These are phyloP conservation scores for Cerceris ruficornis DNA, from an alignment of 2,888 invertebrate genomes.

Conservation along the genomic window DNA sequence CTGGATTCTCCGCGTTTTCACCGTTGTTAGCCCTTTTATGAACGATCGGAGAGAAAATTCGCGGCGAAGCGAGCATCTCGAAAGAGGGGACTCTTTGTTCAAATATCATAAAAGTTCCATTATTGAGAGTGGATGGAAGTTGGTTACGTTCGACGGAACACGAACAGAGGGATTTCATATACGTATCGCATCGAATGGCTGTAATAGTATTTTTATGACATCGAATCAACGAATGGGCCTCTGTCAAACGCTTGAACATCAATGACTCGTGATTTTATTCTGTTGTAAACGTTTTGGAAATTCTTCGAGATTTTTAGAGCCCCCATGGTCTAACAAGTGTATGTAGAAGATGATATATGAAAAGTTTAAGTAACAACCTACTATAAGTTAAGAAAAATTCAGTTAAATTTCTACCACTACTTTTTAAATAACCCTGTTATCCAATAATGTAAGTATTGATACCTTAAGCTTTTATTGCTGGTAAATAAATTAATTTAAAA, in stretches of 20 bases:
- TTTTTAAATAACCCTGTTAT: too few relatives aligned
- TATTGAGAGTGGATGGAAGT: slow-evolving; percentile 10
- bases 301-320: too few relatives aligned
- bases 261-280: neutral
- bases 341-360: too few relatives aligned
- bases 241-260: slow-evolving; percentile 5
- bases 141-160: slow-evolving; percentile 8
- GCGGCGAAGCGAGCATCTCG: neutral
- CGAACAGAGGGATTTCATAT: neutral
- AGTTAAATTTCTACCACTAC: too few relatives aligned
- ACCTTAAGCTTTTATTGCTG: too few relatives aligned
- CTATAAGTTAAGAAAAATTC: too few relatives aligned
- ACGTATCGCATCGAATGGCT: neutral
- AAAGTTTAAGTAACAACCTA: too few relatives aligned
- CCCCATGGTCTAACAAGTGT: too few relatives aligned
- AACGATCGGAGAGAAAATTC: slow-evolving; percentile 32
- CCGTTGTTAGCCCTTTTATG: slow-evolving; percentile 20
- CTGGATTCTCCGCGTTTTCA: slow-evolving; percentile 24
- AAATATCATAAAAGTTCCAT: slow-evolving; percentile 35
- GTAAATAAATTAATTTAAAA: too few relatives aligned
- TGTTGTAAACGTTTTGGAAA: too few relatives aligned
- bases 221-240: slow-evolving; percentile 6
- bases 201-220: slow-evolving; percentile 15
- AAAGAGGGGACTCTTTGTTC: slow-evolving; percentile 22
- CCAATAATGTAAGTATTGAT: too few relatives aligned